phyloP scores from a whole-genome alignment of 2,113 vertebrate species.

The Labrus mixtus region DNA sequence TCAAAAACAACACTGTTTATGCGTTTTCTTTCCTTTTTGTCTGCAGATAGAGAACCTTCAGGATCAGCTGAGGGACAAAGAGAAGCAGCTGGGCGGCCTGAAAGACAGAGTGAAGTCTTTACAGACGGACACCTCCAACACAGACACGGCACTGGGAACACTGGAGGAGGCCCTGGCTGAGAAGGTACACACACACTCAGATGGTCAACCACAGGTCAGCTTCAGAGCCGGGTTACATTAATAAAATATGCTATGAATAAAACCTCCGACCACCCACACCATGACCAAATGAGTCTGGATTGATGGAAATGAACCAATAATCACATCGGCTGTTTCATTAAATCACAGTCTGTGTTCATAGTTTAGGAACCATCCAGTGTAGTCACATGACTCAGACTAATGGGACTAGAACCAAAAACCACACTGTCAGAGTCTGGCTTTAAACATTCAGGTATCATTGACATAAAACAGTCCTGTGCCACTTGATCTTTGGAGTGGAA shows the following conservation, averaged over 20 bases:
- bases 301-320: conserved; percentile 64
- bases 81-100: conserved; percentile 93
- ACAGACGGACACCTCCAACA: conserved; percentile 94
- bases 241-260: conserved; percentile 59
- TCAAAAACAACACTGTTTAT: not conserved
- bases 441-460: conserved; percentile 11
- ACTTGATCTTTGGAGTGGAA: not conserved
- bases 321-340: conserved; percentile 59
- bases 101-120: conserved; percentile 94
- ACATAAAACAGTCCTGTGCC: conserved; percentile 4
- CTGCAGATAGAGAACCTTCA: conserved; percentile 93
- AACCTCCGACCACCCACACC: conserved; percentile 57
- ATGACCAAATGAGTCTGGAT: conserved; percentile 52
- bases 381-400: conserved; percentile 3
- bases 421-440: not conserved
- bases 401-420: conserved; percentile 20
- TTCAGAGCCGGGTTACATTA: conserved; percentile 52
- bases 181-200: conserved; percentile 82
- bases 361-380: not conserved
- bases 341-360: conserved; percentile 40
- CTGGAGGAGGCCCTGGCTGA: conserved; percentile 94
- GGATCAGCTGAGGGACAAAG: conserved; percentile 94
- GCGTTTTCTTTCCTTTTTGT: not conserved
- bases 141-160: conserved; percentile 93
- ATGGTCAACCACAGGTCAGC: conserved; percentile 55